phyloP scores from a whole-genome alignment of 2,888 invertebrate species.

The Xylota segnis region DNA sequence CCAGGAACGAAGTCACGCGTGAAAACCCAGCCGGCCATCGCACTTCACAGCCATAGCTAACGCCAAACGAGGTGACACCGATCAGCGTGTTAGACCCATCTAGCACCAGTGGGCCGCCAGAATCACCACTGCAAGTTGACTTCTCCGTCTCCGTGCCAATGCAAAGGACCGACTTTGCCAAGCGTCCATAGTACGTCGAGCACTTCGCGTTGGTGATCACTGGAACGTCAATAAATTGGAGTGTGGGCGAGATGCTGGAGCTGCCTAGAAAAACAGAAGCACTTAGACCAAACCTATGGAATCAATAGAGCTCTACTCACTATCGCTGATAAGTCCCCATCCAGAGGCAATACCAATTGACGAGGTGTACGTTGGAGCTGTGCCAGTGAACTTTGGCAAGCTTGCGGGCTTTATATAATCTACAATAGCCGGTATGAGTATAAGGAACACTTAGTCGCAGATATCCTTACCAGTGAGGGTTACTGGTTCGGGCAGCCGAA shows the following conservation, averaged over 20 bases:
- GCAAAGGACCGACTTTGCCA: slow-evolving; percentile 78
- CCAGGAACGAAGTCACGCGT: slow-evolving; percentile 63
- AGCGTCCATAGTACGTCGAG: slow-evolving; percentile 77
- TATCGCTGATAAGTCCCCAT: slow-evolving; percentile 76
- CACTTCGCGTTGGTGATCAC: slow-evolving; percentile 79
- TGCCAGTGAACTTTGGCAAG: slow-evolving; percentile 43
- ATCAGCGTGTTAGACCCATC: slow-evolving; percentile 77
- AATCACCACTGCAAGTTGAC: slow-evolving; percentile 84
- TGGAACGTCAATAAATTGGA: slow-evolving; percentile 78
- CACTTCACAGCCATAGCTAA: slow-evolving; percentile 75
- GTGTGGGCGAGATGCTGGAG: slow-evolving; percentile 75
- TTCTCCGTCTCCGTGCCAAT: slow-evolving; percentile 79
- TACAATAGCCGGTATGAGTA: slow-evolving; percentile 15
- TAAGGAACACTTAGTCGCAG: neutral
- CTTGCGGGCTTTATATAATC: slow-evolving; percentile 63
- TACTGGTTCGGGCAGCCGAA: slow-evolving; percentile 81
- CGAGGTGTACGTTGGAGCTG: slow-evolving; percentile 51
- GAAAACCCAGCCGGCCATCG: slow-evolving; percentile 77
- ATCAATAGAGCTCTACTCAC: slow-evolving; percentile 19
- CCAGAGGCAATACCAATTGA: slow-evolving; percentile 68
- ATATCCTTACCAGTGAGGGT: slow-evolving; percentile 80
- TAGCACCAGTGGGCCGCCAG: slow-evolving; percentile 83
- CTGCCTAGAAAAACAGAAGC: slow-evolving; percentile 11
- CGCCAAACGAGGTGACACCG: slow-evolving; percentile 79
- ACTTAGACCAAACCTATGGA: neutral